phyloP scores from a whole-genome alignment of 2,888 invertebrate genomes.

The Archaeoteleia sp. region DNA sequence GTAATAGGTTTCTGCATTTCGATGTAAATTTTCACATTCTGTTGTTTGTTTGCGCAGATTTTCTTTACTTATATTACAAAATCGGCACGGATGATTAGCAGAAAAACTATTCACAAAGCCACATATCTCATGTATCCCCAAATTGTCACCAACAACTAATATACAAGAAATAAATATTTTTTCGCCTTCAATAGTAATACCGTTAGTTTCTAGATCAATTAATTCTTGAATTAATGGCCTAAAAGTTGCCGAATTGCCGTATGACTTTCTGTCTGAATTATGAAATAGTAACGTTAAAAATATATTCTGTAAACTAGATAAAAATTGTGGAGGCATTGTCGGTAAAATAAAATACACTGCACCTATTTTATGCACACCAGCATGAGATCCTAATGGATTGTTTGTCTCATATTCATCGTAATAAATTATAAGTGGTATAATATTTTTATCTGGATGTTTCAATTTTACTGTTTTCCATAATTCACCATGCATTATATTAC shows the following conservation, averaged over 20 bases:
- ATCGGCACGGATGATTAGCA: constrained; percentile 21
- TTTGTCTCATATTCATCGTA: constrained; percentile 32
- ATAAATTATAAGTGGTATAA: constrained; percentile 22
- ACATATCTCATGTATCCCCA: constrained; percentile 24
- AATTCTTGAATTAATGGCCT: constrained; percentile 32
- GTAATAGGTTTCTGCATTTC: not conserved
- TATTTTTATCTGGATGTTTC: constrained; percentile 27
- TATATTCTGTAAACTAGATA: constrained; percentile 24
- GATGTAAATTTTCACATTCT: not conserved
- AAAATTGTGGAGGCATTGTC: constrained; percentile 25
- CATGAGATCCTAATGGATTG: constrained; percentile 49
- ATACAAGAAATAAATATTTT: constrained; percentile 14
- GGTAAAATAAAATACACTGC: constrained; percentile 36
- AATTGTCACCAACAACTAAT: constrained; percentile 17
- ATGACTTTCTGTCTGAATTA: constrained; percentile 15
- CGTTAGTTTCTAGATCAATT: constrained; percentile 7
- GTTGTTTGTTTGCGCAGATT: constrained; percentile 8
- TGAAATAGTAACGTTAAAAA: constrained; percentile 23
- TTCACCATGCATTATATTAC: constrained; percentile 35
- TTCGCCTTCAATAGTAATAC: constrained; percentile 14
- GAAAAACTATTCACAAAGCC: constrained; percentile 9
- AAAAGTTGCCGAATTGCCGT: constrained; percentile 24
- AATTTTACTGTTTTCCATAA: constrained; percentile 18
- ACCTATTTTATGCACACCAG: constrained; percentile 45
- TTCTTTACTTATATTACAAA: constrained; percentile 7